phyloP scores from a whole-genome alignment of 2,797 vertebrate species.

The Poecilia gillii region DNA sequence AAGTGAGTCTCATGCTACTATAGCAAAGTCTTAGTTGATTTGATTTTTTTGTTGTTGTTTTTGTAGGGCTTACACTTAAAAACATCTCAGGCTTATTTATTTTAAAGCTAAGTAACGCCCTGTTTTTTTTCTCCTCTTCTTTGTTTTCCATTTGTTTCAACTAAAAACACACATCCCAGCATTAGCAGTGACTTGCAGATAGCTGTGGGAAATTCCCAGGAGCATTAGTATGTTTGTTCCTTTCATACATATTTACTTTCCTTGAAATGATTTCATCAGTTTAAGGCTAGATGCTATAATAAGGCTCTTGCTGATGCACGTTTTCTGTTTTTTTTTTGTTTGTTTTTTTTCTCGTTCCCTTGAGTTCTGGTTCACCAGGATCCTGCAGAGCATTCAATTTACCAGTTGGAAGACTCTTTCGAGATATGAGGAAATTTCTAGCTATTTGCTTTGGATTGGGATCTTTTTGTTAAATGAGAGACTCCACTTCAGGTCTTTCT shows the following conservation, averaged over 20 bases:
- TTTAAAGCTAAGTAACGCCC: background rate
- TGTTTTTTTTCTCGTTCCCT: too few relatives aligned
- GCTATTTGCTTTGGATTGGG: slow-evolving; percentile 4
- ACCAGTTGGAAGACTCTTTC: background rate
- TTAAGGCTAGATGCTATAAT: slow-evolving; percentile 17
- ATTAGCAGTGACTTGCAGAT: slow-evolving; percentile 15
- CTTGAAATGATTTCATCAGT: slow-evolving; percentile 22
- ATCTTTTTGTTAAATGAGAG: slow-evolving; percentile 10
- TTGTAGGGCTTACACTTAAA: background rate
- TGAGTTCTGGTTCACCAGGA: background rate
- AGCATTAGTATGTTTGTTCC: slow-evolving; percentile 31
- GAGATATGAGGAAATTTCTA: background rate
- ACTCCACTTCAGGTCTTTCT: background rate
- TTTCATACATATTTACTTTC: slow-evolving; percentile 38
- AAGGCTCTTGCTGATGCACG: slow-evolving; percentile 4
- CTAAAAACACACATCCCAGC: slow-evolving; percentile 11
- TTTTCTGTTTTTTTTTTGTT: background rate
- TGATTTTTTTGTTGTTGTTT: background rate
- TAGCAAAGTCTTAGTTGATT: background rate
- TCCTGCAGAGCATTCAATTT: background rate
- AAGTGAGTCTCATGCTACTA: background rate
- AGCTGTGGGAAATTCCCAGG: slow-evolving; percentile 38
- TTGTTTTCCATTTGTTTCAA: background rate
- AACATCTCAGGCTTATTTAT: background rate
- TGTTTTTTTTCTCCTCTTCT: background rate